Evolutionary conservation across 2,888 invertebrate genomes (phyloP), one percentile per base, ranked within the genome.

Genomic region (Mimachlamys varia): DNA sequence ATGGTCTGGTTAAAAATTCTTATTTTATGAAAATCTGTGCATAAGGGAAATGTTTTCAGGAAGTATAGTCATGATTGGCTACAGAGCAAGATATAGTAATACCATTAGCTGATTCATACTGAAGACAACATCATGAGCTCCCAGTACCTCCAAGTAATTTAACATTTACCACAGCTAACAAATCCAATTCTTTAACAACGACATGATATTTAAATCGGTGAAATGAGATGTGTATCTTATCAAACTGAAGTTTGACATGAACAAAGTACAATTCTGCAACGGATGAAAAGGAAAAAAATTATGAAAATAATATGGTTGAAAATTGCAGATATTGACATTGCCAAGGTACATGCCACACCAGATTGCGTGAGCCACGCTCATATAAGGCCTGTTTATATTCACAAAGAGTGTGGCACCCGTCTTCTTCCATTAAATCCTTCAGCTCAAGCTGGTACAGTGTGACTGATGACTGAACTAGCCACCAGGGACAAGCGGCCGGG

Each of bases 131-230:
- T 17, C 3, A 55, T 19, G 55, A 19, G 19, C 13, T 55, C 19
- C 19, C 55, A 55, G 13, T 55, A 19, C 50, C 55, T 55, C 13
- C 55, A 55, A 55, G 19, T 17, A 13, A 55, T 55, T 19, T 55
- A 10, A 55, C 3, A 55, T 19, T 17, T 55, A 55, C 19, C 55
- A 55, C 19, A 19, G 19, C 22, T n/a, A n/a, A 13, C 27, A 76
- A 76, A 76, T 76, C n/a, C 27, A 76, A 76, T 76, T 76, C 27
- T 76, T 76, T n/a, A n/a, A n/a, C n/a, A n/a, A n/a, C n/a, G n/a
- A n/a, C n/a, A n/a, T n/a, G n/a, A n/a, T n/a, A n/a, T n/a, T n/a
- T n/a, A n/a, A 27, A 27, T 0, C 27, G 13, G 10, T 27, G 13
- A 50, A 17, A 22, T 27, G 27, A 76, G 7, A n/a, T n/a, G 3